Percentiles rank a stretch among this genome's conserved stretches.
Conservation (phyloP, 2,888 invertebrate species). For the Andrena trimmerana region DNA sequence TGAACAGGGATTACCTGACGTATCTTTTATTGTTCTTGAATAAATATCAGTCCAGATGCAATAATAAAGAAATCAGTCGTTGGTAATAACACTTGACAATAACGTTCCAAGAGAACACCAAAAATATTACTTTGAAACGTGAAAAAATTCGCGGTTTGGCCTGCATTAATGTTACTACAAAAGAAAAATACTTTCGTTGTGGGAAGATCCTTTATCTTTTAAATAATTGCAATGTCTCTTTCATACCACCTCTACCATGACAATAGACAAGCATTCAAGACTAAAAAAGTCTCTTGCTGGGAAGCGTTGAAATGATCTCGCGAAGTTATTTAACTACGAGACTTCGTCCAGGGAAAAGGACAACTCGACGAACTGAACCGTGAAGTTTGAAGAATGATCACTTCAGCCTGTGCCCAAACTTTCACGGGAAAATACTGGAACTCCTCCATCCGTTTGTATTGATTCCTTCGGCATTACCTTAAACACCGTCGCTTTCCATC, state of each 20-base stretch:
- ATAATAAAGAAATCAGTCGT: not conserved
- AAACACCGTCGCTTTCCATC: not conserved
- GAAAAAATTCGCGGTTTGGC: no score
- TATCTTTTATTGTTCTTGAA: not conserved
- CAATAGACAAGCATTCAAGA: slow-evolving; percentile 9
- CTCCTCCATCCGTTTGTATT: slow-evolving; percentile 3
- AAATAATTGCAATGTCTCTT: no score
- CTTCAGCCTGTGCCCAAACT: slow-evolving; percentile 32
- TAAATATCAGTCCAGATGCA: not conserved
- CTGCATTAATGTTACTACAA: no score
- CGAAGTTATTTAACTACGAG: slow-evolving; percentile 15
- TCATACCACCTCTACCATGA: no score
- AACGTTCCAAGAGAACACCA: no score
- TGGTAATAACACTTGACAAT: no score
- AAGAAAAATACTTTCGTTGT: no score
- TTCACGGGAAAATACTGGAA: slow-evolving; percentile 10
- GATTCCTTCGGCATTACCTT: slow-evolving; percentile 9
- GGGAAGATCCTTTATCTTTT: no score
- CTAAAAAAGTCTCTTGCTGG: not conserved
- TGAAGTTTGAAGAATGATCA: slow-evolving; percentile 45
- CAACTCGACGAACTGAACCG: slow-evolving; percentile 7
- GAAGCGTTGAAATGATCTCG: not conserved
- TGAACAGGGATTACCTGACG: not conserved
- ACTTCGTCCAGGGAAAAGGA: not conserved
- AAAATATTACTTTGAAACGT: no score